Conservation (phyloP, 2,888 invertebrate species). For the Anorthoa munda region DNA sequence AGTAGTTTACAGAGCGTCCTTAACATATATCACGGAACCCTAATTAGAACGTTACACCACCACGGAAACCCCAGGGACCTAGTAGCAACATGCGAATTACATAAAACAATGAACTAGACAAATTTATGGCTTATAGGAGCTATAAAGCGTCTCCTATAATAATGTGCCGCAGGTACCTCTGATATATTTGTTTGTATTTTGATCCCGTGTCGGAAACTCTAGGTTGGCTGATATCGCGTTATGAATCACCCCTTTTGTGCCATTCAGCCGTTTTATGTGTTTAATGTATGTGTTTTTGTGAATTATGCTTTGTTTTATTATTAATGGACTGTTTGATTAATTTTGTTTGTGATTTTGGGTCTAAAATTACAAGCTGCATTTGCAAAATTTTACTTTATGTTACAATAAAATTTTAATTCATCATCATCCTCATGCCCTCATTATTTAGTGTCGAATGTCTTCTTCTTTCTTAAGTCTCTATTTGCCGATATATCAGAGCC, state of each 20-base stretch:
- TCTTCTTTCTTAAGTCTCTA: too few relatives aligned
- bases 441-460: too few relatives aligned
- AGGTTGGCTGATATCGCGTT: conserved; percentile 26
- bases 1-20: conserved; percentile 44
- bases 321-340: conserved; percentile 31
- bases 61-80: conserved; percentile 16
- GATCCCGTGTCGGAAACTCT: conserved; percentile 63
- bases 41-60: conserved; percentile 63
- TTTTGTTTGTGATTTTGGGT: conserved; percentile 16
- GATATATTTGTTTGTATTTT: conserved; percentile 67
- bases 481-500: too few relatives aligned
- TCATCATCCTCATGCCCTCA: neutral
- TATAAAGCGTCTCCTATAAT: conserved; percentile 61
- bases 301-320: conserved; percentile 57
- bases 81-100: conserved; percentile 41
- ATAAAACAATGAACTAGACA: conserved; percentile 65
- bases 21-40: conserved; percentile 52
- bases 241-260: conserved; percentile 60
- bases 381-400: neutral
- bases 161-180: conserved; percentile 54
- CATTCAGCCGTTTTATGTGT: conserved; percentile 40
- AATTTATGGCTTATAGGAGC: conserved; percentile 67
- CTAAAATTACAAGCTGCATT: conserved; percentile 11
- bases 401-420: neutral
- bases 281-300: conserved; percentile 54